phyloP scores from a whole-genome alignment of 2,797 vertebrate species.

The Trematomus bernacchii region DNA sequence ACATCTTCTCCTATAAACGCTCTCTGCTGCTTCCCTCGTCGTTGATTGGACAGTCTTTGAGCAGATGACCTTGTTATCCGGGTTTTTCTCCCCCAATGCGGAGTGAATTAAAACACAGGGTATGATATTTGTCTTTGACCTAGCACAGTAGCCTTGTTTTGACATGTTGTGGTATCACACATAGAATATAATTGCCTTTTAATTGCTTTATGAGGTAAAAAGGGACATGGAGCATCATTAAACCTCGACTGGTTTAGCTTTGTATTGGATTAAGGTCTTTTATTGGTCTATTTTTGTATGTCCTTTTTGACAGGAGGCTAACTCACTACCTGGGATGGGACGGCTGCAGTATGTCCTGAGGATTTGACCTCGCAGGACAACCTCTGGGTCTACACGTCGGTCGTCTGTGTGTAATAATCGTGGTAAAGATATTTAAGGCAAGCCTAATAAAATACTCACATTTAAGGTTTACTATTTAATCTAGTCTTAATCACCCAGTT shows the following conservation, averaged over 20 bases:
- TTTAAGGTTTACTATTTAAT: neutral
- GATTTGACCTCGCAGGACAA: slow-evolving; percentile 33
- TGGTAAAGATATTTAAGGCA: slow-evolving; percentile 16
- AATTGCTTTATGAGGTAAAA: neutral
- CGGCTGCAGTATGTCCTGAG: slow-evolving; percentile 49
- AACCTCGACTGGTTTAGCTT: neutral
- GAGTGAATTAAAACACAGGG: slow-evolving; percentile 48
- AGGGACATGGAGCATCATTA: neutral
- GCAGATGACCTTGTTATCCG: slow-evolving; percentile 45
- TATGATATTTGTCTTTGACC: slow-evolving; percentile 30
- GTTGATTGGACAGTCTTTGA: slow-evolving; percentile 48
- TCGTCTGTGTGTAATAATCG: neutral
- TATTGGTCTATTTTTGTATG: slow-evolving; percentile 28
- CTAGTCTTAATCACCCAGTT: neutral
- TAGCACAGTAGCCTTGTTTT: neutral
- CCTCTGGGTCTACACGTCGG: slow-evolving; percentile 11
- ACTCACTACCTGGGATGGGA: neutral
- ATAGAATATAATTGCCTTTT: neutral
- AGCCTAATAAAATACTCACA: neutral
- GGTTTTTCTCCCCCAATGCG: slow-evolving; percentile 8
- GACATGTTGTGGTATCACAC: neutral
- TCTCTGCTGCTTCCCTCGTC: slow-evolving; percentile 29
- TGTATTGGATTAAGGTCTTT: slow-evolving; percentile 20
- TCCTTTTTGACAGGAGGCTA: slow-evolving; percentile 29
- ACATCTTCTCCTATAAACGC: slow-evolving; percentile 13